Evolutionary conservation across 2,888 invertebrate species (phyloP).

Genomic region (Aproaerema taeniolella): DNA sequence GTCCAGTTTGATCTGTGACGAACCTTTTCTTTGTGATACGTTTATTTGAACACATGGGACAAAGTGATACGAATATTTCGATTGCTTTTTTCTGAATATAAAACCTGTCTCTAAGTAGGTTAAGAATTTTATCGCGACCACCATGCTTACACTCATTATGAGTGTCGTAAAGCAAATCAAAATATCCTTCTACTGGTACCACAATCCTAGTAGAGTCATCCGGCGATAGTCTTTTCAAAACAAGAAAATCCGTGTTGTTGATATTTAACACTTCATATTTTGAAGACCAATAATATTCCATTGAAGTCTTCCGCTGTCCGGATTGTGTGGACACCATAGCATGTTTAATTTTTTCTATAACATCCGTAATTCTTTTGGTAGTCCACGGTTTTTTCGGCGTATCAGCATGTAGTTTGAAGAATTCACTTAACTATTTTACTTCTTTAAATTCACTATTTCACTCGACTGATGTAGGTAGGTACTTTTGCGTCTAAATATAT

Average conservation of each 20-base stretch:
- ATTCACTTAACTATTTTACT: too few relatives aligned
- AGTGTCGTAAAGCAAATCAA: slow-evolving; percentile 11
- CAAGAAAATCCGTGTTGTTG: slow-evolving; percentile 8
- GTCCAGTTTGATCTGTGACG: slow-evolving; percentile 12
- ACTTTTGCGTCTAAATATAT: too few relatives aligned
- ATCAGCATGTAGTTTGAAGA: too few relatives aligned
- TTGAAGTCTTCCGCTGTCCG: neutral
- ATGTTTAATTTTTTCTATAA: neutral
- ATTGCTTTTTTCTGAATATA: slow-evolving; percentile 15
- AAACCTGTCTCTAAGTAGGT: slow-evolving; percentile 14
- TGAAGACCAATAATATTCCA: neutral
- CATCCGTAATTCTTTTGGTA: neutral
- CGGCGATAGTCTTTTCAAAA: slow-evolving; percentile 10
- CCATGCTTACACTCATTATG: slow-evolving; percentile 13
- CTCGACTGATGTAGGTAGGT: too few relatives aligned
- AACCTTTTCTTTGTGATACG: slow-evolving; percentile 18
- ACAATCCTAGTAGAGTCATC: slow-evolving; percentile 11
- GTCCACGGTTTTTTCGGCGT: neutral
- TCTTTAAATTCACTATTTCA: too few relatives aligned
- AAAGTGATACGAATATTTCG: slow-evolving; percentile 15
- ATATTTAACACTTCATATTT: slow-evolving; percentile 10
- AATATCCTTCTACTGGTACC: slow-evolving; percentile 13
- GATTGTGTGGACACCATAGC: neutral
- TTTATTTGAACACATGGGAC: slow-evolving; percentile 12
- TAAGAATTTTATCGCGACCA: slow-evolving; percentile 14